phyloP scores from a whole-genome alignment of 2,113 vertebrate genomes.

The Mesocricetus auratus region DNA sequence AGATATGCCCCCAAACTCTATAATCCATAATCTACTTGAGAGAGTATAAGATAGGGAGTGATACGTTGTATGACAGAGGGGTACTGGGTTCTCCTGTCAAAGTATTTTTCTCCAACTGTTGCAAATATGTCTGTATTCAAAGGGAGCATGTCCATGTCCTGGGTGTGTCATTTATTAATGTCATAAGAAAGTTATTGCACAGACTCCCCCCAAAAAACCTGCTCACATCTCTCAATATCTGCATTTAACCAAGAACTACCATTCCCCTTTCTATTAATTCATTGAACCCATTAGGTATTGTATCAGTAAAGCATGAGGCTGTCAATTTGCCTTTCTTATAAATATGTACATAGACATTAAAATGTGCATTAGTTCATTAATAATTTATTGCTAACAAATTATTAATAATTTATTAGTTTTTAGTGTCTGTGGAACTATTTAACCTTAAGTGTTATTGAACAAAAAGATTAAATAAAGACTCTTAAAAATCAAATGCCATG shows the following conservation, averaged over 20 bases:
- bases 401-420: not conserved
- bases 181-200: not conserved
- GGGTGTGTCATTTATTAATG: not conserved
- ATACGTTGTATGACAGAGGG: not conserved
- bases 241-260: not conserved
- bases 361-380: not conserved
- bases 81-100: not conserved
- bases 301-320: not conserved
- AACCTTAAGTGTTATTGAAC: not conserved
- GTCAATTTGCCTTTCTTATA: not conserved
- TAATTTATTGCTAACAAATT: too few species aligned
- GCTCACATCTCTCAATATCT: not conserved
- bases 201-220: not conserved
- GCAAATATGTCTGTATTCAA: not conserved
- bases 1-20: not conserved
- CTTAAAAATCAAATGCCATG: not conserved
- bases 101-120: not conserved
- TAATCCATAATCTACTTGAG: not conserved
- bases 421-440: not conserved
- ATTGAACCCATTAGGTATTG: not conserved
- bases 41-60: not conserved
- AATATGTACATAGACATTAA: not conserved
- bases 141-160: not conserved
- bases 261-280: not conserved
- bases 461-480: not conserved